Percentiles rank a stretch among this genome's conserved stretches.
Conservation (phyloP, 2,797 vertebrate genomes). For the Rachycentron canadum region DNA sequence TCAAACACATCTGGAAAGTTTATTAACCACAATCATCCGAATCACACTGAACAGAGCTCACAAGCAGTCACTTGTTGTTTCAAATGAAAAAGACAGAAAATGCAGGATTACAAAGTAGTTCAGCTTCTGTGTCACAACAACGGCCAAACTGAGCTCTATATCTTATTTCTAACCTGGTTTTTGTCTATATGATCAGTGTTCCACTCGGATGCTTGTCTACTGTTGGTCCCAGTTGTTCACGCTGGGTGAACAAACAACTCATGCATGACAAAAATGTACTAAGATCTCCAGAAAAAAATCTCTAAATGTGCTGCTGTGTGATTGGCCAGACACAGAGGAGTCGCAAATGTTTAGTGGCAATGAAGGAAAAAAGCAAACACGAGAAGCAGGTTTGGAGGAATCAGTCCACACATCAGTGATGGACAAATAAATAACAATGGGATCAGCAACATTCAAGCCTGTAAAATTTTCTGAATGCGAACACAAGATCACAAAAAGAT, state of each 20-base stretch:
- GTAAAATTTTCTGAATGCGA: constrained; percentile 32
- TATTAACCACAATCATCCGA: constrained; percentile 86
- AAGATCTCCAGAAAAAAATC: constrained; percentile 40
- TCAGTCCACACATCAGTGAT: constrained; percentile 59
- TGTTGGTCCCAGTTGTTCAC: constrained; percentile 77
- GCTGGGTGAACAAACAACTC: constrained; percentile 53
- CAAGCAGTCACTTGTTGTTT: constrained; percentile 74
- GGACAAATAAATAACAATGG: constrained; percentile 78
- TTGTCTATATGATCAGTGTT: constrained; percentile 43
- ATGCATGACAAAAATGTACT: constrained; percentile 44
- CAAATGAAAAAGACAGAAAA: constrained; percentile 59
- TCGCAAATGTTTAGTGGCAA: constrained; percentile 11
- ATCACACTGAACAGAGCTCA: constrained; percentile 80
- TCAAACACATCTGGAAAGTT: constrained; percentile 81
- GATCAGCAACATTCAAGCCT: constrained; percentile 78
- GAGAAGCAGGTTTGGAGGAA: constrained; percentile 50
- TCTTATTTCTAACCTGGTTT: constrained; percentile 30
- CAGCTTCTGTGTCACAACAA: constrained; percentile 56
- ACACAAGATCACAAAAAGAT: background rate
- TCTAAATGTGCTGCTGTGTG: constrained; percentile 43
- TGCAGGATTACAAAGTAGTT: constrained; percentile 56
- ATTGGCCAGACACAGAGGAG: constrained; percentile 28
- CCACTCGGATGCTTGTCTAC: constrained; percentile 35
- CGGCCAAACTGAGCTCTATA: constrained; percentile 31
- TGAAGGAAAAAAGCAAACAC: constrained; percentile 53